A percentile compares a stretch with the other conserved stretches of the same genome.
phyloP scores from a whole-genome alignment of 2,113 vertebrate genomes.

The Nasalis larvatus region DNA sequence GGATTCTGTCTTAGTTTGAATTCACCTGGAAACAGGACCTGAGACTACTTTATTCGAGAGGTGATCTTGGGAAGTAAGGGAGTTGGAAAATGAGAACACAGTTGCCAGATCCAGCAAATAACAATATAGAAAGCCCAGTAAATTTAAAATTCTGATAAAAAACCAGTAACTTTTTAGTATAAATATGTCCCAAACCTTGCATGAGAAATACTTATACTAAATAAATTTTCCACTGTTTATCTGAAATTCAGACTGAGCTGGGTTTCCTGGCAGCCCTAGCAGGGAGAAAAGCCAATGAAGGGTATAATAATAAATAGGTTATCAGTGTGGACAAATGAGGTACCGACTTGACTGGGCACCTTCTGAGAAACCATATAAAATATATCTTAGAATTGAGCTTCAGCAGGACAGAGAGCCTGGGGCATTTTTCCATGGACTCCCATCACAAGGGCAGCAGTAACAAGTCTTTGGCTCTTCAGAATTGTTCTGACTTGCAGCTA shows the following conservation, averaged over 20 bases:
- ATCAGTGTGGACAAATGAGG: neutral
- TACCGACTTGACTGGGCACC: neutral
- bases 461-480: neutral
- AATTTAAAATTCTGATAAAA: neutral
- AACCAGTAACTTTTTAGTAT: neutral
- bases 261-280: neutral
- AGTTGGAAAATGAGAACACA: neutral
- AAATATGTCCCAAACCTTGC: neutral
- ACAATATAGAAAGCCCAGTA: neutral
- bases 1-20: neutral
- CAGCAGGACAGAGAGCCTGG: neutral
- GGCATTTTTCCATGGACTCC: no score
- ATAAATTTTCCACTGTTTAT: neutral
- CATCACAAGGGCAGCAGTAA: neutral
- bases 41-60: neutral
- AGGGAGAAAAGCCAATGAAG: neutral
- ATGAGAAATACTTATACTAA: neutral
- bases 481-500: neutral
- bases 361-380: neutral
- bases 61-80: neutral
- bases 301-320: neutral
- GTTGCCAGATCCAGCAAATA: neutral
- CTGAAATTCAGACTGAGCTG: conserved; percentile 12
- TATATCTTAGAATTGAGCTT: neutral
- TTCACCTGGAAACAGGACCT: neutral